Conservation (phyloP, 2,113 vertebrate genomes). For the Sturnira hondurensis region DNA sequence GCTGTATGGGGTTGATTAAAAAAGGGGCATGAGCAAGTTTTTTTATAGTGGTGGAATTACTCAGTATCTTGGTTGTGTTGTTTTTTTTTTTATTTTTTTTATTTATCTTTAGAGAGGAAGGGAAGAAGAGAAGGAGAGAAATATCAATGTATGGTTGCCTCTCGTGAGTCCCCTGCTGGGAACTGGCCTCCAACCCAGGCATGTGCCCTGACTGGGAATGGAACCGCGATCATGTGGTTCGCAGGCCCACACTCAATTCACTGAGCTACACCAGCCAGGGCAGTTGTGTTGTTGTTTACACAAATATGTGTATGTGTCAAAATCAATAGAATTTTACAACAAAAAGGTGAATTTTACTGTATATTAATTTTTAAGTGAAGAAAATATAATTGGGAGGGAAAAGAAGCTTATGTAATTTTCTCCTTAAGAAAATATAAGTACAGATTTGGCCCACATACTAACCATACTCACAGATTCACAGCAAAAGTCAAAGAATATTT, state of each 20-base stretch:
- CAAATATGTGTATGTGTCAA: background rate
- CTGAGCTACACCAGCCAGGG: no score
- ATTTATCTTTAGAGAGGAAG: no score
- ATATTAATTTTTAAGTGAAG: background rate
- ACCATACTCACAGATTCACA: background rate
- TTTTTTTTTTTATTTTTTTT: no score
- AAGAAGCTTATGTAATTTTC: background rate
- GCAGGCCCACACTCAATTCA: no score
- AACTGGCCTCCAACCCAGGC: no score
- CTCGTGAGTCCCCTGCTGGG: no score
- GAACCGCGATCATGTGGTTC: no score
- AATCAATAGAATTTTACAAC: background rate
- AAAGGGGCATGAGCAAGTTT: background rate
- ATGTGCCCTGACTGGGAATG: no score
- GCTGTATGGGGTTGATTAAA: background rate
- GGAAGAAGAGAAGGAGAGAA: no score
- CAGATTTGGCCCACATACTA: background rate
- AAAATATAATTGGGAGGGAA: background rate
- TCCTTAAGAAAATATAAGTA: background rate
- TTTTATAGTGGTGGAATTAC: background rate
- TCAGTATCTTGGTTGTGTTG: background rate
- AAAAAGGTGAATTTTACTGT: background rate
- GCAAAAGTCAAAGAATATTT: background rate
- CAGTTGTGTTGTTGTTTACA: background rate
- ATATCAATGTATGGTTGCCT: no score